Conservation (phyloP, 2,797 vertebrate genomes). For the Catamblyrhynchus diadema region DNA sequence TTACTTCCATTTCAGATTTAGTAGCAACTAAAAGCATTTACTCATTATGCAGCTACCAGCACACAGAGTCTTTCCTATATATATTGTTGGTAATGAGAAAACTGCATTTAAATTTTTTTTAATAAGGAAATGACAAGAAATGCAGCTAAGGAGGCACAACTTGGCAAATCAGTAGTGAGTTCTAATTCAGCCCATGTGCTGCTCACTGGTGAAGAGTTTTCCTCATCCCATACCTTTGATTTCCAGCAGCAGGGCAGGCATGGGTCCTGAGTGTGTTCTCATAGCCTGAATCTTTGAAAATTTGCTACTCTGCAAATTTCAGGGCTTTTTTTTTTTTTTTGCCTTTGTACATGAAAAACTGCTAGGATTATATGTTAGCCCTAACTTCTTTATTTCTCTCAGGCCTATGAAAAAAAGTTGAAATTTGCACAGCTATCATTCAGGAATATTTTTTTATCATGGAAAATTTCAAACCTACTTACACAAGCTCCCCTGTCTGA, state of each 20-base stretch:
- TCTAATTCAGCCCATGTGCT: background rate
- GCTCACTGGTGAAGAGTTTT: background rate
- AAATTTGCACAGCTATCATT: background rate
- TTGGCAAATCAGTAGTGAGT: background rate
- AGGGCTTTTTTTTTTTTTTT: background rate
- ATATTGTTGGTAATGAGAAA: conserved; percentile 13
- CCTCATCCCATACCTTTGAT: background rate
- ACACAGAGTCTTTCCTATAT: background rate
- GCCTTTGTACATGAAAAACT: background rate
- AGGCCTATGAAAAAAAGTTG: background rate
- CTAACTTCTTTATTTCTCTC: background rate
- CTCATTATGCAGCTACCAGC: conserved; percentile 11
- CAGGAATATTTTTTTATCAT: background rate
- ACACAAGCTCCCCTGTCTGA: background rate
- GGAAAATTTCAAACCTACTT: background rate
- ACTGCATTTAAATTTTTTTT: background rate
- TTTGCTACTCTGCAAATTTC: background rate
- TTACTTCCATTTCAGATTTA: conserved; percentile 57
- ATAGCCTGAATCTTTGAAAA: background rate
- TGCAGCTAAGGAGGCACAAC: conserved; percentile 26
- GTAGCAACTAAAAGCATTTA: conserved; percentile 49
- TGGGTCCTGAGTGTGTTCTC: background rate
- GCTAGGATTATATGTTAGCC: background rate
- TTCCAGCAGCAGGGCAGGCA: background rate
- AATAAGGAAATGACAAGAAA: background rate